Conservation (phyloP, 2,113 vertebrate genomes). For the Pandion haliaetus region DNA sequence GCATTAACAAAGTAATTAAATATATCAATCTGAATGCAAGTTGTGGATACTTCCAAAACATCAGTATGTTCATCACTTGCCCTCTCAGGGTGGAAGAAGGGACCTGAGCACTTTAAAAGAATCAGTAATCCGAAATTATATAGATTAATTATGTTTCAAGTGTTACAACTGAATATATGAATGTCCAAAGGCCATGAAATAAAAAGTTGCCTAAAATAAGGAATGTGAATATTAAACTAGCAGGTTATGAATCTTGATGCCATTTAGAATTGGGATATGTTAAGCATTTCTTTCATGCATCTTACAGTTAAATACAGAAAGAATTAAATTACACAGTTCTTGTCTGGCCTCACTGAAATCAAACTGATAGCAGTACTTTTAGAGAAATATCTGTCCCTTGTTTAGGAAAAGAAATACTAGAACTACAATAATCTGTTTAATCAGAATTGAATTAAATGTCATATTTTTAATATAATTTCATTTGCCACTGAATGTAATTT, state of each 20-base stretch:
- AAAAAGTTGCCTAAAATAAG: background rate
- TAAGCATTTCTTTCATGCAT: background rate
- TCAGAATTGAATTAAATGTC: background rate
- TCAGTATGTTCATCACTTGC: background rate
- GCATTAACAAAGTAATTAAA: background rate
- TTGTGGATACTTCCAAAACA: background rate
- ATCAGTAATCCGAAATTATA: background rate
- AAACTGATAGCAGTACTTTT: background rate
- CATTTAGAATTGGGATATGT: background rate
- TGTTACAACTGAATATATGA: background rate
- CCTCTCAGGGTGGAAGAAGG: background rate
- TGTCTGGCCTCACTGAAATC: background rate
- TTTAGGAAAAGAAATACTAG: background rate
- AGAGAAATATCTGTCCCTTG: background rate
- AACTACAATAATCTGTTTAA: background rate
- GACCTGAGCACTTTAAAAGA: background rate
- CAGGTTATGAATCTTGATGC: background rate
- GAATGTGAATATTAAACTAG: background rate
- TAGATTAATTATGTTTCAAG: background rate
- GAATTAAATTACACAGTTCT: background rate
- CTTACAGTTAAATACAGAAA: background rate
- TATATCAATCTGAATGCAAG: background rate
- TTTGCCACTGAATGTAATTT: background rate
- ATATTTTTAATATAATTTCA: background rate
- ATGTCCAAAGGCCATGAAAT: background rate